phyloP scores from a whole-genome alignment of 2,113 vertebrate genomes.

The Hyperopisus bebe region DNA sequence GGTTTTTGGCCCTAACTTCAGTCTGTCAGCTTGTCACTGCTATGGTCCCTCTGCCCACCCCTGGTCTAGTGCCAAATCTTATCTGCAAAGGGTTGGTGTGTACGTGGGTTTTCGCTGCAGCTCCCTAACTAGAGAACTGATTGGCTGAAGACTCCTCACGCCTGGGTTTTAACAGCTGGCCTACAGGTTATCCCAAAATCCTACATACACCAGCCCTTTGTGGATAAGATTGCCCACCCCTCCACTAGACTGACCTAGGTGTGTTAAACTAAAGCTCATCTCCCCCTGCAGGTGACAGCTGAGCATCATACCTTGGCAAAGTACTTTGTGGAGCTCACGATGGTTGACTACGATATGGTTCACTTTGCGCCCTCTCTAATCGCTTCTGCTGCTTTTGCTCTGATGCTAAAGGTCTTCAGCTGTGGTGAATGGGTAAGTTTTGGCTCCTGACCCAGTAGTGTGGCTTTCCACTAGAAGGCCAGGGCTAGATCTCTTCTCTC shows the following conservation, averaged over 20 bases:
- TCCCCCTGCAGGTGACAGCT: slow-evolving; percentile 57
- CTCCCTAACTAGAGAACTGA: too few relatives aligned
- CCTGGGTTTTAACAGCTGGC: too few relatives aligned
- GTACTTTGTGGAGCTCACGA: slow-evolving; percentile 76
- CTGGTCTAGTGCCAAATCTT: too few relatives aligned
- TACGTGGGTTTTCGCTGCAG: too few relatives aligned
- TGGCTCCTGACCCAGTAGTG: not conserved
- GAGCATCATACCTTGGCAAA: slow-evolving; percentile 71
- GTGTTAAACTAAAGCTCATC: not conserved
- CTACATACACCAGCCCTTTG: too few relatives aligned
- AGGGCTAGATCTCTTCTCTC: not conserved
- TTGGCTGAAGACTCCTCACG: too few relatives aligned
- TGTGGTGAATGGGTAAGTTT: slow-evolving; percentile 69
- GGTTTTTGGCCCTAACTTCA: not conserved
- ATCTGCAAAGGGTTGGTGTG: too few relatives aligned
- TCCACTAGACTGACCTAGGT: too few relatives aligned
- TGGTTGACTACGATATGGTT: slow-evolving; percentile 78
- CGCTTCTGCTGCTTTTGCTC: slow-evolving; percentile 69
- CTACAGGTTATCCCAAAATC: too few relatives aligned
- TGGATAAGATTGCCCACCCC: too few relatives aligned
- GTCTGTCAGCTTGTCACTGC: not conserved
- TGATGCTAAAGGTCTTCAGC: slow-evolving; percentile 67
- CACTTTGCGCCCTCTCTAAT: slow-evolving; percentile 70
- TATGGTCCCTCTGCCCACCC: not conserved
- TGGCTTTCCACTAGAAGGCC: not conserved